A percentile compares a stretch with the other conserved stretches of the same genome.
These are phyloP conservation scores for Trochalopteron elliotii DNA, from an alignment of 2,113 vertebrate species.

Conservation along the genomic window DNA sequence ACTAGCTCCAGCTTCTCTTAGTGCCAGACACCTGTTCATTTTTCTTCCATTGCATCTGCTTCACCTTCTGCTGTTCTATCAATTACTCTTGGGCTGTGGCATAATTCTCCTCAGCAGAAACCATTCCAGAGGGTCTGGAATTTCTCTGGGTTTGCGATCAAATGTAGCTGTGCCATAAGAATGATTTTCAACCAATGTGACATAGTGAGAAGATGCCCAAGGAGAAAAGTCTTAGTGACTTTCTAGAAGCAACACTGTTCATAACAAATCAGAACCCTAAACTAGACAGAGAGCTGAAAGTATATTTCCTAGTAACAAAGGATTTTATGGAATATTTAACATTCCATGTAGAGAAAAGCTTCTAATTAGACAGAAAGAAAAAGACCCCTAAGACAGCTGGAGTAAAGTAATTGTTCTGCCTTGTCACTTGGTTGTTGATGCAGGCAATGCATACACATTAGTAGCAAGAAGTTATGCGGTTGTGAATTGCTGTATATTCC, in stretches of 20 bases:
- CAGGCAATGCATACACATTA: background rate
- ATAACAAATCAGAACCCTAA: background rate
- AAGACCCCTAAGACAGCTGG: background rate
- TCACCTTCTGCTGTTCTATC: slow-evolving; percentile 39
- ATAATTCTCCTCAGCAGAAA: background rate
- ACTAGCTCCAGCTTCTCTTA: background rate
- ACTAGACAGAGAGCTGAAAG: background rate
- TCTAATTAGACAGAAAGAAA: background rate
- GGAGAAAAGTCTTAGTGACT: background rate
- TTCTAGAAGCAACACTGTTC: background rate
- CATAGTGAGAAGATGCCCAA: background rate
- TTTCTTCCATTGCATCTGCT: slow-evolving; percentile 47
- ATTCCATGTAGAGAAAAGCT: background rate
- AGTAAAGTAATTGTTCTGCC: background rate
- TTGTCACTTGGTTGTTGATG: background rate
- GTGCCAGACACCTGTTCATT: slow-evolving; percentile 57
- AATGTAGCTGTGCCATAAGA: background rate
- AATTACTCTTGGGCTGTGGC: background rate
- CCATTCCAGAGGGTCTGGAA: background rate
- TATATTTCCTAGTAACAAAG: background rate
- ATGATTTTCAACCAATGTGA: background rate
- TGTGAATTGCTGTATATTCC: background rate
- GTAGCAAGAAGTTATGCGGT: background rate
- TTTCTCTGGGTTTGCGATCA: background rate
- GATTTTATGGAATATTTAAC: background rate